A percentile compares a stretch with the other conserved stretches of the same genome.
Evolutionary conservation across 53 echinoderm and acorn worm species (phyloP).

Genomic region (Paelopatides confundens): DNA sequence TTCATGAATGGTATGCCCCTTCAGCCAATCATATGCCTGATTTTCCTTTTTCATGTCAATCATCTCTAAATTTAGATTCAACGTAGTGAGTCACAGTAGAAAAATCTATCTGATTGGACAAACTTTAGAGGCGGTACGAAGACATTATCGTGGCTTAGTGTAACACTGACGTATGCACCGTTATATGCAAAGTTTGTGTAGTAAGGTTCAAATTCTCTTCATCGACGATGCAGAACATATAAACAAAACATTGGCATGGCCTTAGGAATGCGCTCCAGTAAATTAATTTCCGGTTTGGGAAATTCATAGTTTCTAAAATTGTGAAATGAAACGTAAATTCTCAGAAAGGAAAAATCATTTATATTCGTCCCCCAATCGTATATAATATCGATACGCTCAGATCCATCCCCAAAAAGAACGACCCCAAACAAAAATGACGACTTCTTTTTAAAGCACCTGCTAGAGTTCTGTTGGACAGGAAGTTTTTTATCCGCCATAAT

Average conservation of each 20-base stretch:
- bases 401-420: too few relatives aligned
- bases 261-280: not conserved
- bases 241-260: slow-evolving; percentile 16
- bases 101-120: not conserved
- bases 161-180: not conserved
- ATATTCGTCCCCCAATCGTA: too few relatives aligned
- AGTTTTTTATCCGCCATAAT: too few relatives aligned
- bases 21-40: slow-evolving; percentile 64
- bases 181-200: not conserved
- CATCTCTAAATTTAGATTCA: slow-evolving; percentile 69
- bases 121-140: not conserved
- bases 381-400: too few relatives aligned
- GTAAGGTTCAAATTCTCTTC: not conserved
- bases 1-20: slow-evolving; percentile 88
- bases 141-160: not conserved
- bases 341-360: too few relatives aligned
- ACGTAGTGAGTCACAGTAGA: slow-evolving; percentile 38
- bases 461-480: too few relatives aligned
- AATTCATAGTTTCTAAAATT: too few relatives aligned
- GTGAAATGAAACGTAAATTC: too few relatives aligned
- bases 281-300: slow-evolving; percentile 10
- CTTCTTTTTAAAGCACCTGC: too few relatives aligned
- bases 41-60: slow-evolving; percentile 60
- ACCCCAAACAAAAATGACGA: too few relatives aligned
- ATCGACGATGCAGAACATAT: not conserved